These are phyloP conservation scores for Neopipo cinnamomea DNA, from an alignment of 2,113 vertebrate species.

Conservation along the genomic window DNA sequence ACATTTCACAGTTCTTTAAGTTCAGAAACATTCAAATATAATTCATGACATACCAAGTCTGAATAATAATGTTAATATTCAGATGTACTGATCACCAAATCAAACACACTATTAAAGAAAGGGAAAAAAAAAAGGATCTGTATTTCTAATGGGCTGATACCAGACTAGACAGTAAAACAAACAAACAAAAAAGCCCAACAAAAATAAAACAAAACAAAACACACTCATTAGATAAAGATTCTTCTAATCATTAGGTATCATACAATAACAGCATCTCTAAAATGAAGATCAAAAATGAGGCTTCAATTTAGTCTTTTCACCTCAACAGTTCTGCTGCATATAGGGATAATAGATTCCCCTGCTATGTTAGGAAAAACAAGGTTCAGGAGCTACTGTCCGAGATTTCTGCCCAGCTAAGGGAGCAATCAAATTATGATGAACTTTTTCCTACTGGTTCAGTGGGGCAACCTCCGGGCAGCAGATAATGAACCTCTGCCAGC, in stretches of 20 bases:
- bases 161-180: not conserved
- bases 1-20: not conserved
- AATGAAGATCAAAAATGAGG: not conserved
- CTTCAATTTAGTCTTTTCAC: not conserved
- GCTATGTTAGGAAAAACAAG: not conserved
- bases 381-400: not conserved
- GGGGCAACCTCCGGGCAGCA: not conserved
- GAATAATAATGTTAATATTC: not conserved
- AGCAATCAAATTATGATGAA: not conserved
- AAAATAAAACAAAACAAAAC: not conserved
- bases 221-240: not conserved
- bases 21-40: not conserved
- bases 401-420: not conserved
- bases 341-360: not conserved
- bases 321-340: not conserved
- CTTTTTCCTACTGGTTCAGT: not conserved
- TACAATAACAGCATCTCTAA: not conserved
- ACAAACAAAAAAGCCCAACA: no score
- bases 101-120: not conserved
- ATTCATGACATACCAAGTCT: not conserved
- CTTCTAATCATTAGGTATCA: not conserved
- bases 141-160: not conserved
- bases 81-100: not conserved
- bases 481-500: not conserved
- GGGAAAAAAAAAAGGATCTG: not conserved